phyloP scores from a whole-genome alignment of 2,113 vertebrate species.

The Solenodon paradoxus region DNA sequence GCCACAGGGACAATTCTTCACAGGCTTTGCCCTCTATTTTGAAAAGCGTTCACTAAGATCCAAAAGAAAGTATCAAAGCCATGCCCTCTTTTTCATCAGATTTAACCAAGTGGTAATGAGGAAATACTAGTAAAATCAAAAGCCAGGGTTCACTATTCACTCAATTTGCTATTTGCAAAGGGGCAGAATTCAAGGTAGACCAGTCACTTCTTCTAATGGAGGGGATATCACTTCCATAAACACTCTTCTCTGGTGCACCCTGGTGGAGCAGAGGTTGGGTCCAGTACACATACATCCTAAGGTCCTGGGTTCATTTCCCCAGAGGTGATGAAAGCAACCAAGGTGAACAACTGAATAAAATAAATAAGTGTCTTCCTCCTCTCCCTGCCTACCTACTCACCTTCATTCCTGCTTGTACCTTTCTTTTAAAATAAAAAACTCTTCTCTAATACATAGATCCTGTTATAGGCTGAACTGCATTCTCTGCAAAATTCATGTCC shows the following conservation, averaged over 20 bases:
- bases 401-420: too few relatives aligned
- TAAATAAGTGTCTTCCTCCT: too few relatives aligned
- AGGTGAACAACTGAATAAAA: too few relatives aligned
- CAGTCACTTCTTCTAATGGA: neutral
- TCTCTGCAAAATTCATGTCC: neutral
- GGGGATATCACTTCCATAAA: neutral
- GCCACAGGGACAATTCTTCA: neutral
- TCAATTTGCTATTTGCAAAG: neutral
- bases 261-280: too few relatives aligned
- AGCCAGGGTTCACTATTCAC: neutral
- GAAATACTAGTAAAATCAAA: neutral
- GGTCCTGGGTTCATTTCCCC: too few relatives aligned
- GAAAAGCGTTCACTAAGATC: neutral
- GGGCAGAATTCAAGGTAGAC: neutral
- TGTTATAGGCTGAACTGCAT: neutral
- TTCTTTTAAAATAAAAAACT: too few relatives aligned
- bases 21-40: neutral
- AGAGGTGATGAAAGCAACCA: too few relatives aligned
- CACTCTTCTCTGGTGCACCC: neutral
- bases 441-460: fast-evolving
- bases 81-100: neutral
- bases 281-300: too few relatives aligned
- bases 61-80: neutral
- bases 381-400: too few relatives aligned
- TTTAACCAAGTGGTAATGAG: neutral